Evolutionary conservation across 2,113 vertebrate species (phyloP), one percentile per base, ranked within the genome.

Genomic region (Pogonocichla stellata): DNA sequence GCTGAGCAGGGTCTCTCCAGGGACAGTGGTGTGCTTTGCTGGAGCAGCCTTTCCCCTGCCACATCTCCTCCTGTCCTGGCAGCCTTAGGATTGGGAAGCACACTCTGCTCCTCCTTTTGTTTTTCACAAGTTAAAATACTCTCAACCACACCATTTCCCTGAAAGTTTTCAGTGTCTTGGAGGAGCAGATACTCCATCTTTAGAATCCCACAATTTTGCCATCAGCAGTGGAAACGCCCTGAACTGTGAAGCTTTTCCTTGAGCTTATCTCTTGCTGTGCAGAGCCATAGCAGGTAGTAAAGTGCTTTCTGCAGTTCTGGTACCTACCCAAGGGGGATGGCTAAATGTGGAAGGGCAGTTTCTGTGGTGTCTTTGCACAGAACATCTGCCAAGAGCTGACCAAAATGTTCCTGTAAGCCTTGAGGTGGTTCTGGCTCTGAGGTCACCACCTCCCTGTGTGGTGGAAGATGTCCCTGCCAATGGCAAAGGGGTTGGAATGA

Each of bases 1-100:
- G 72, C 40, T 36, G 48, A 48, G 67, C 45, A 50, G 53, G 54
- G n/a, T 61, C 26, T 33, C 85, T 75, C 81, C 42, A 16, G 77
- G 57, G 67, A 65, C 29, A 3, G 9, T 0, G 0, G 18, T 48
- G 47, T 66, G 75, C 22, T 77, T 53, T 6, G 4, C 36, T 65
- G 64, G 69, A 31, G 12, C 31, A 36, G 50, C 36, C 47, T 42
- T 80, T 56, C 31, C 28, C 10, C 12, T 5, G 47, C n/a, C 31
- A 10, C 18, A 23, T 29, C 0, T 1, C 18, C 14, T n/a, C 82
- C 62, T 40, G 47, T 38, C 65, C 72, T 8, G 5, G 53, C 22
- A 60, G 34, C 2, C 0, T 23, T 20, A 19, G 31, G 12, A 61
- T 79, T 31, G 15, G 61, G 60, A 40, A 19, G 3, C 57, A 33